phyloP scores from a whole-genome alignment of 1,140 invertebrate genomes.

The Neodiprion fabricii region DNA sequence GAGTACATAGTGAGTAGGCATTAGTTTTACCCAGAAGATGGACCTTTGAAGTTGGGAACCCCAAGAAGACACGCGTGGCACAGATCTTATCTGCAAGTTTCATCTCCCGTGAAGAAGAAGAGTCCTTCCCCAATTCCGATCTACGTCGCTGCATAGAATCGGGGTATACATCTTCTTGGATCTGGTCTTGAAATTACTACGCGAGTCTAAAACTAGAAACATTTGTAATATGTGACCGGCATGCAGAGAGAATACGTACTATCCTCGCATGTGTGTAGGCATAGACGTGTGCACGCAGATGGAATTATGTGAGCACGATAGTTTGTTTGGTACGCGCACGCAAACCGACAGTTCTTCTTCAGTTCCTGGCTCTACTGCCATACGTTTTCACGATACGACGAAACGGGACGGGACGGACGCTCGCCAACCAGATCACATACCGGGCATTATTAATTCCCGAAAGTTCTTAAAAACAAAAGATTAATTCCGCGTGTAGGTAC shows the following conservation, averaged over 20 bases:
- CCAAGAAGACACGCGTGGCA: neutral
- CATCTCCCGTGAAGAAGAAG: neutral
- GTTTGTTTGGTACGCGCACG: too few relatives aligned
- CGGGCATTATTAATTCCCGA: slow-evolving; percentile 1
- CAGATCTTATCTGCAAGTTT: slow-evolving; percentile 1
- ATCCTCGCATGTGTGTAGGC: neutral
- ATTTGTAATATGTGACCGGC: slow-evolving; percentile 3
- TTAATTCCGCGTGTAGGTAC: neutral
- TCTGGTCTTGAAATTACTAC: slow-evolving; percentile 7
- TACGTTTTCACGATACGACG: too few relatives aligned
- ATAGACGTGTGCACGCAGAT: too few relatives aligned
- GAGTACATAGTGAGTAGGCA: neutral
- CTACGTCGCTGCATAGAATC: neutral
- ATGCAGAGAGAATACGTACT: neutral
- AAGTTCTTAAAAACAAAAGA: neutral
- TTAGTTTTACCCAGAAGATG: neutral
- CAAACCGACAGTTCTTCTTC: neutral
- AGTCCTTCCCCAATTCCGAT: neutral
- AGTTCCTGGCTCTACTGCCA: neutral
- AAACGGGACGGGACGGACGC: neutral
- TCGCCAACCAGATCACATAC: slow-evolving; percentile 1
- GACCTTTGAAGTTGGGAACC: slow-evolving; percentile 4
- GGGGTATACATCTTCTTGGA: neutral
- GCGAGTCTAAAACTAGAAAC: neutral
- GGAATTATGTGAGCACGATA: too few relatives aligned